Percentiles rank a stretch among this genome's conserved stretches.
Conservation (phyloP, 2,797 vertebrate species). For the Carduelis carduelis region DNA sequence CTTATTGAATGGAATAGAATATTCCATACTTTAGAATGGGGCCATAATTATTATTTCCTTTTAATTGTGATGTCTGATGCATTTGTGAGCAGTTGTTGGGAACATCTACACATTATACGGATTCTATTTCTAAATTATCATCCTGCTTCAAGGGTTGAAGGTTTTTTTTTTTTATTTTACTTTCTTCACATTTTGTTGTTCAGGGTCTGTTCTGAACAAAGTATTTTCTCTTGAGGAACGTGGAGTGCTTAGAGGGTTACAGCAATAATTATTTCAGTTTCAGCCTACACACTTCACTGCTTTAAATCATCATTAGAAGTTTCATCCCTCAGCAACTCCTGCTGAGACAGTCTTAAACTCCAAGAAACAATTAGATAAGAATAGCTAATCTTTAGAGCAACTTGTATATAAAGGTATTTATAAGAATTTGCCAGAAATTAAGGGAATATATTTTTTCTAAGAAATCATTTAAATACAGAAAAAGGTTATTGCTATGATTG, state of each 20-base stretch:
- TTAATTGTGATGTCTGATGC: constrained; percentile 66
- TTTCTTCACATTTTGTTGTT: constrained; percentile 60
- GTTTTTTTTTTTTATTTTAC: neutral
- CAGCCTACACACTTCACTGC: constrained; percentile 69
- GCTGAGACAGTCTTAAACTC: constrained; percentile 58
- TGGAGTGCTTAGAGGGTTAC: constrained; percentile 64
- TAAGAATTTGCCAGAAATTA: constrained; percentile 26
- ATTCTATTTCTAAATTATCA: constrained; percentile 51
- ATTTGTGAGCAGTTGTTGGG: constrained; percentile 60
- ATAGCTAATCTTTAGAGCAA: constrained; percentile 30
- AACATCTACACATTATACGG: constrained; percentile 50
- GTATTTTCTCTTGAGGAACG: constrained; percentile 65
- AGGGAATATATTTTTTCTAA: neutral
- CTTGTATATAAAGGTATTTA: constrained; percentile 17
- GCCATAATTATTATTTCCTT: constrained; percentile 47
- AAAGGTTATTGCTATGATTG: neutral
- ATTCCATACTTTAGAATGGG: constrained; percentile 62
- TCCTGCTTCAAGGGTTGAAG: constrained; percentile 19
- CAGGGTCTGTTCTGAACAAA: constrained; percentile 52
- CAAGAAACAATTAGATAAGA: constrained; percentile 52
- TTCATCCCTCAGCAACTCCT: constrained; percentile 67
- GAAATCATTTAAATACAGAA: neutral
- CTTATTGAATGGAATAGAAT: constrained; percentile 58
- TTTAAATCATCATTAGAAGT: constrained; percentile 69
- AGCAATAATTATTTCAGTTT: constrained; percentile 68